Conservation (phyloP, 2,113 vertebrate genomes). For the Corapipo altera region DNA sequence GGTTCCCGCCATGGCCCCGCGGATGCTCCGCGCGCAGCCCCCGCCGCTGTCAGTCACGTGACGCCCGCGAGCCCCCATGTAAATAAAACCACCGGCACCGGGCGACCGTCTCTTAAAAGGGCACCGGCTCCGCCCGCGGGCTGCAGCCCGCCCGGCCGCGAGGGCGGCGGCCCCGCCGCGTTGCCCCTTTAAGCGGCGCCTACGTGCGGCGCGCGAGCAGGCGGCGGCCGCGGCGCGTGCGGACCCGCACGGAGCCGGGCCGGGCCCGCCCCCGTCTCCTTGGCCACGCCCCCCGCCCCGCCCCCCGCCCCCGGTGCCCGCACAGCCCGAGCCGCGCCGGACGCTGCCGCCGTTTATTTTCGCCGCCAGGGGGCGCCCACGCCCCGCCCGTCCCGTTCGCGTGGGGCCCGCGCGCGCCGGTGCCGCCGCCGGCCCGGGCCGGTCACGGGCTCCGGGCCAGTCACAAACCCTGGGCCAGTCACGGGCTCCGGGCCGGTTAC, state of each 20-base stretch:
- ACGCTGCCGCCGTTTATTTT: neutral
- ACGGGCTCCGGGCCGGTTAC: too few relatives aligned
- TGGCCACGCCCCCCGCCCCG: too few relatives aligned
- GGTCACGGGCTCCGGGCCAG: neutral
- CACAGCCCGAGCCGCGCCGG: neutral
- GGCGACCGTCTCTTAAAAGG: neutral
- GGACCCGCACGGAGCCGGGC: neutral
- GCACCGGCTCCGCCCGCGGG: neutral
- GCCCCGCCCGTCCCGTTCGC: neutral
- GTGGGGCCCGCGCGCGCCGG: neutral
- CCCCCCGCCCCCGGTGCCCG: too few relatives aligned
- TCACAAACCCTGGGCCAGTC: too few relatives aligned
- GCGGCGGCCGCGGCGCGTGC: neutral
- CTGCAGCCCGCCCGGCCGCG: too few relatives aligned
- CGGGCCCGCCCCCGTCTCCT: too few relatives aligned
- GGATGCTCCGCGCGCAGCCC: neutral
- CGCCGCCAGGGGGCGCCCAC: neutral
- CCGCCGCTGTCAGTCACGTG: neutral
- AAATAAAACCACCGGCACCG: neutral
- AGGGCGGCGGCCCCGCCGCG: neutral
- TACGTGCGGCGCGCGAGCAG: neutral
- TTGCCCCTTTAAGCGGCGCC: constrained; percentile 13
- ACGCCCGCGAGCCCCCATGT: neutral
- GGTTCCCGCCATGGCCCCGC: neutral
- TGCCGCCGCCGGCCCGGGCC: neutral